Base-by-base conservation (phyloP, 2,797 vertebrate genomes). In the Aeoliscus strigatus region DNA sequence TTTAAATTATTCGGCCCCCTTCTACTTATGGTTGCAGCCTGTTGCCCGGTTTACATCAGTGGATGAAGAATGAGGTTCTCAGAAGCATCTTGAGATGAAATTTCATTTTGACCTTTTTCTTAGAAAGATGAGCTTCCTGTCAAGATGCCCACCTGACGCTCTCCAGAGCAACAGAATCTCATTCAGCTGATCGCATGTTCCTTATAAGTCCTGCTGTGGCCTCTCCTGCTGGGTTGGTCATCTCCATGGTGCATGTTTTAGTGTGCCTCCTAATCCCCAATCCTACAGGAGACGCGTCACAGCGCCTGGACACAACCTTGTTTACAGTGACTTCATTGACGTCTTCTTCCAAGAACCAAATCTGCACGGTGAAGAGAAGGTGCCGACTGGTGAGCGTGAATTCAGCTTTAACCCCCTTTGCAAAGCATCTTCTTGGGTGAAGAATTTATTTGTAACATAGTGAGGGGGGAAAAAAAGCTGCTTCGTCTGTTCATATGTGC, bases 241-340 rank as follows among this genome's bases (percentile, higher is more conserved):
- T 31, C 56, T 59, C 55, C 60, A 65, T 73, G 77, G 78, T 58
- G 21, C 65, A 45, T 76, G 58, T 83, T 82, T 60, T 83, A 83
- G 69, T 62, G 77, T 8, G 70, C 75, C 77, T 82, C 82, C 58
- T 76, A 77, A 77, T 16, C 66, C 69, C n/a, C 6, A 34, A 44
- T 50, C 63, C 2, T 35, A 47, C 15, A 0, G 47, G 54, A 60
- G 60, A 15, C 16, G 4, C 1, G 8, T 13, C 28, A 1, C 38
- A 2, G 37, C 35, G 1, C 2, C 49, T 0, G 39, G 52, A 36
- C 40, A 36, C 26, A 9, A 40, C 5, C 0, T 28, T 48, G 4
- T 28, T 60, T 10, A 12, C 39, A 23, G 29, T 38, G 5, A 39
- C 43, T 57, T 54, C 40, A 44, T 14, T 12, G 60, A 73, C 73